Base-by-base conservation (phyloP, 2,888 invertebrate genomes). In the Lamellibrachia satsuma region DNA sequence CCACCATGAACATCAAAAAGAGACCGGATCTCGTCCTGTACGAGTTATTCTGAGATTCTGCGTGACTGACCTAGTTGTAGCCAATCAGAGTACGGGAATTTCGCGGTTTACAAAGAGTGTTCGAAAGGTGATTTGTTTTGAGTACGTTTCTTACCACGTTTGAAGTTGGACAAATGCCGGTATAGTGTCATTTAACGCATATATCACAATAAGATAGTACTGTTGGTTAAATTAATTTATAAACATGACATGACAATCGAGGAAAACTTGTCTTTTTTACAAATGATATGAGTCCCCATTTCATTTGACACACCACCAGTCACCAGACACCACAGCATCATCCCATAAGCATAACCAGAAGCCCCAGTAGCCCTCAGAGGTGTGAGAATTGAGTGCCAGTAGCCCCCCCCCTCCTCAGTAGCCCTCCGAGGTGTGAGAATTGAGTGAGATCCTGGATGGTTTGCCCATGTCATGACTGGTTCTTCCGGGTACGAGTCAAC, bases 1-100 rank as follows among this genome's bases (percentile, higher is more conserved):
- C n/a, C 39, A 91, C 90, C 52, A 90, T 91, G 92, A 91, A 91
- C 92, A 91, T 90, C 91, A 91, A 55, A 92, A 92, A 92, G 91
- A 92, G 92, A 60, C 39, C 52, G 92, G 39, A 90, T 92, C 90
- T 90, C 52, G 92, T 92, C 52, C 92, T 75, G 75, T 75, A 75
- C 22, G 75, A 75, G 75, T 75, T 90, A 52, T 11, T 52, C n/a
- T 8, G 52, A 27, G 51, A 55, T 27, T 27, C 90, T n/a, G 90
- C 15, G 22, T 91, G 90, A 52, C 55, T 55, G 92, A 55, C 92
- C 52, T 52, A 57, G 60, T 92, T 92, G 52, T 52, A 91, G 60
- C 51, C 52, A 51, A 91, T 91, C 52, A 75, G 52, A 3, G 22
- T 11, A 57, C 8, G 52, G 22, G 52, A 52, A 90, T 92, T 92